Percentiles rank a stretch among this genome's conserved stretches.
Conservation (phyloP, 2,113 vertebrate species). For the Lepidothrix coronata region DNA sequence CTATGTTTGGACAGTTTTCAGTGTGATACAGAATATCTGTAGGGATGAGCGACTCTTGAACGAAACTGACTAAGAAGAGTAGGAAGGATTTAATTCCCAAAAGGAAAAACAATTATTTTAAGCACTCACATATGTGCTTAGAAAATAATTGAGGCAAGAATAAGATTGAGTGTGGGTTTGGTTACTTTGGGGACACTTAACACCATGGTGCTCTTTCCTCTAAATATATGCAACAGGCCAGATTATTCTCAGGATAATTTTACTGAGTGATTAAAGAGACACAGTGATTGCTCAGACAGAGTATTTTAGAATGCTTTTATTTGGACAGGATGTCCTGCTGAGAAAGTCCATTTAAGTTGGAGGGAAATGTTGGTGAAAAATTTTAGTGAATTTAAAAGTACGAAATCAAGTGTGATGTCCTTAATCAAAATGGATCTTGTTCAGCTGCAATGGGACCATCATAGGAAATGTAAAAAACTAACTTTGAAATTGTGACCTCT, state of each 20-base stretch:
- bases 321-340: neutral
- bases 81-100: neutral
- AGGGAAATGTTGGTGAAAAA: neutral
- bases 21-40: neutral
- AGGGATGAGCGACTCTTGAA: neutral
- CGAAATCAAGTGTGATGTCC: neutral
- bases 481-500: neutral
- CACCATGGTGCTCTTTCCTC: neutral
- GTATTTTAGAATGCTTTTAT: neutral
- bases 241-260: neutral
- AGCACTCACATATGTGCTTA: neutral
- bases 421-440: neutral
- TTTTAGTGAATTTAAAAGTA: neutral
- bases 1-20: neutral
- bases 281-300: neutral
- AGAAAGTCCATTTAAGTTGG: neutral
- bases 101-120: neutral
- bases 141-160: neutral
- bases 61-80: neutral
- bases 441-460: neutral
- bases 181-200: neutral
- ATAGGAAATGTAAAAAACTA: neutral
- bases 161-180: fast-evolving
- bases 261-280: neutral
- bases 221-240: neutral